These are phyloP conservation scores for Gisinianus flammeolus DNA, from an alignment of 2,888 invertebrate genomes.

Conservation along the genomic window DNA sequence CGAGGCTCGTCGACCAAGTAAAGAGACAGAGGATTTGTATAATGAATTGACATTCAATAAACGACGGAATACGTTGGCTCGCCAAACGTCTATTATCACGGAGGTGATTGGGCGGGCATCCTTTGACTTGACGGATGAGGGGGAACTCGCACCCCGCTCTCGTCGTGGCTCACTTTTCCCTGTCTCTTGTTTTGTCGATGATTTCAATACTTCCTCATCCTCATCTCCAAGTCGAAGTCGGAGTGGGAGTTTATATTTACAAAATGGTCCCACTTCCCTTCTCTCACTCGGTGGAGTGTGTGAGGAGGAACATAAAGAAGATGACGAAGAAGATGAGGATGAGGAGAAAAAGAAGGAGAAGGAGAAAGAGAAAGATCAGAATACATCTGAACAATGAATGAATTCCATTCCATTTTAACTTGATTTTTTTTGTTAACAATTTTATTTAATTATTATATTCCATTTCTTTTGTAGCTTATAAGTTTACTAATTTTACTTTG, in stretches of 20 bases:
- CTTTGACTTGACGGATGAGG: conserved; percentile 52
- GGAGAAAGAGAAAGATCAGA: background rate
- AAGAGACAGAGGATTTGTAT: conserved; percentile 48
- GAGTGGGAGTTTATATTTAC: conserved; percentile 30
- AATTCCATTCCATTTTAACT: background rate
- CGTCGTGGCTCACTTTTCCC: conserved; percentile 56
- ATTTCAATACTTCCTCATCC: conserved; percentile 33
- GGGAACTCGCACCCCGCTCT: conserved; percentile 47
- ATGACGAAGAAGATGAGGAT: background rate
- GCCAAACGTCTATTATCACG: conserved; percentile 49
- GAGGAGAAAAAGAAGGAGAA: conserved; percentile 1
- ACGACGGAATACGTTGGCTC: conserved; percentile 49
- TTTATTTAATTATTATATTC: background rate
- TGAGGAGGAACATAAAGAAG: conserved; percentile 24
- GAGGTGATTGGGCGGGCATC: conserved; percentile 49
- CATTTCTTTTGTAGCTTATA: background rate
- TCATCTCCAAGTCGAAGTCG: conserved; percentile 20
- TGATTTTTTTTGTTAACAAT: background rate
- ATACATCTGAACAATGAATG: too few relatives aligned
- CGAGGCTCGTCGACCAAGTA: conserved; percentile 39
- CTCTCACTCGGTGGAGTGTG: background rate
- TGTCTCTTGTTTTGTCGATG: conserved; percentile 53
- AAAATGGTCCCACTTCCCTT: background rate
- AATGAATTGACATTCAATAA: conserved; percentile 37
- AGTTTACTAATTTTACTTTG: background rate